Conservation (phyloP, 2,113 vertebrate species). For the Vombatus ursinus region DNA sequence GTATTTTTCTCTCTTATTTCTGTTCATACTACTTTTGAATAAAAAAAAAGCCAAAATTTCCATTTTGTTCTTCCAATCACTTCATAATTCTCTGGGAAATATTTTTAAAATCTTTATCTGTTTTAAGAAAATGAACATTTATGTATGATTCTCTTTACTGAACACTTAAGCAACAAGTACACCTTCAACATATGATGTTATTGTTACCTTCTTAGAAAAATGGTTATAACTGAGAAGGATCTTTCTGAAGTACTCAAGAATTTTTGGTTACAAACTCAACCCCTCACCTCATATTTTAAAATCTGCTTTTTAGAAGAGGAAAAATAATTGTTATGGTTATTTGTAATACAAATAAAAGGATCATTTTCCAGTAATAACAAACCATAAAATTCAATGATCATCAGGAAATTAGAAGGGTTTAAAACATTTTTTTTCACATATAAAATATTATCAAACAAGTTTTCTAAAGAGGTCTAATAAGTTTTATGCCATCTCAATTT, state of each 20-base stretch:
- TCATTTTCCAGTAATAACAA: neutral
- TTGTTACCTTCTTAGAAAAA: slow-evolving; percentile 13
- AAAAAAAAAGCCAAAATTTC: slow-evolving; percentile 16
- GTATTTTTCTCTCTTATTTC: neutral
- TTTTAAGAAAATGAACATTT: slow-evolving; percentile 47
- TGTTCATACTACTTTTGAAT: slow-evolving; percentile 33
- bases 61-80: slow-evolving; percentile 42
- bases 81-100: slow-evolving; percentile 34
- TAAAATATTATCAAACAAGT: slow-evolving; percentile 23
- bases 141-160: neutral
- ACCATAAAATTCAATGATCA: neutral
- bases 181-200: slow-evolving; percentile 9
- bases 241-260: slow-evolving; percentile 1
- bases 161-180: slow-evolving; percentile 34
- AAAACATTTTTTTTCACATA: slow-evolving; percentile 22
- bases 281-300: slow-evolving; percentile 20
- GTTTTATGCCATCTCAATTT: slow-evolving; percentile 26
- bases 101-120: slow-evolving; percentile 27
- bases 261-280: slow-evolving; percentile 44
- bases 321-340: slow-evolving; percentile 29
- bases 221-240: neutral
- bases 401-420: slow-evolving; percentile 2
- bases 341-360: slow-evolving; percentile 36
- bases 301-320: slow-evolving; percentile 31
- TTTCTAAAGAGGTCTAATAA: slow-evolving; percentile 37